phyloP scores from a whole-genome alignment of 2,888 invertebrate species.

The Adineta ricciae region DNA sequence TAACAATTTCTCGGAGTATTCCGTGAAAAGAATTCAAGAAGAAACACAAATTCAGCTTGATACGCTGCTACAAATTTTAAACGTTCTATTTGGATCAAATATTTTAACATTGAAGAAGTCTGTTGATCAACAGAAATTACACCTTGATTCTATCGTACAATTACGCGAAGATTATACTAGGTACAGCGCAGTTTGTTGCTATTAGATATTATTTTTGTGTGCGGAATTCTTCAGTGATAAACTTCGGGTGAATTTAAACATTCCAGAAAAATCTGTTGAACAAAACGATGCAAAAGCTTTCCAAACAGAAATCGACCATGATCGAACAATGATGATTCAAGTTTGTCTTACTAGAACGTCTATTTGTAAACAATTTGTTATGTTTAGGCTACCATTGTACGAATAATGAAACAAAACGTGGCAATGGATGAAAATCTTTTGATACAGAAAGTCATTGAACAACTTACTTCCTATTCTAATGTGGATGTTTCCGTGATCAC shows the following conservation, averaged over 20 bases:
- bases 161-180: background rate
- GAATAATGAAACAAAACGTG: background rate
- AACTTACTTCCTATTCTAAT: background rate
- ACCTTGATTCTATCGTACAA: background rate
- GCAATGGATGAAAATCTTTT: background rate
- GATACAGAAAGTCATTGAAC: background rate
- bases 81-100: background rate
- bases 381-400: background rate
- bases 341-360: background rate
- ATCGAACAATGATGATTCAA: background rate
- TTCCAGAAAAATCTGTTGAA: background rate
- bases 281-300: background rate
- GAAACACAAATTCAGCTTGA: background rate
- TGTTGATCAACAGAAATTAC: background rate
- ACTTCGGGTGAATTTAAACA: background rate
- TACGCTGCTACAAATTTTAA: background rate
- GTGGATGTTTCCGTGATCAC: background rate
- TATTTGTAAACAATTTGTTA: background rate
- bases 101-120: background rate
- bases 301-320: background rate
- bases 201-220: background rate
- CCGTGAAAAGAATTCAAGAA: background rate
- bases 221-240: background rate
- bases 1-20: background rate
- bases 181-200: background rate